A percentile compares a stretch with the other conserved stretches of the same genome.
Conservation (phyloP, 2,888 invertebrate genomes). For the Lasioglossum pauxillum region DNA sequence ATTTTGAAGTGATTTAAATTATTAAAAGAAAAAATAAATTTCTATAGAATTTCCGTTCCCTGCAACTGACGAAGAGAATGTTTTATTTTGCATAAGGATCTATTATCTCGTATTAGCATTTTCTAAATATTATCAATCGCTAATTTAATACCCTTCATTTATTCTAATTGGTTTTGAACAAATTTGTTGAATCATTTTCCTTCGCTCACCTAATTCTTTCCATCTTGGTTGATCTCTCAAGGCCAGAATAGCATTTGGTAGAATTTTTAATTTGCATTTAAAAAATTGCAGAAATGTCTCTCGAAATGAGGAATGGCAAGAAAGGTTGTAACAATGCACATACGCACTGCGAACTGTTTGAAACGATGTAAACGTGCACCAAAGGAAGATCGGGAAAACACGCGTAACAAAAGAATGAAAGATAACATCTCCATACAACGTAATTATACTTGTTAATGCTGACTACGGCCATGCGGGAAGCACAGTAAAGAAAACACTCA, state of each 20-base stretch:
- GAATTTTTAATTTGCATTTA: background rate
- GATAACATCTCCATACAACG: slow-evolving; percentile 26
- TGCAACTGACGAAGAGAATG: too few relatives aligned
- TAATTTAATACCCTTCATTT: background rate
- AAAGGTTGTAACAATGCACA: background rate
- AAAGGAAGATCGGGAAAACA: background rate
- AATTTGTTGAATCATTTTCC: background rate
- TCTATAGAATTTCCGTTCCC: too few relatives aligned
- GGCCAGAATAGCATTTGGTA: too few relatives aligned
- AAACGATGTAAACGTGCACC: background rate
- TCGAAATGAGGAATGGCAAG: background rate
- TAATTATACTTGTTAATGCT: slow-evolving; percentile 58
- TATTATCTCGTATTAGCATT: too few relatives aligned
- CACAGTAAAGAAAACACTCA: background rate
- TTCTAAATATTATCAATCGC: too few relatives aligned
- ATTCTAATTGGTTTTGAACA: background rate
- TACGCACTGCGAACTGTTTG: background rate
- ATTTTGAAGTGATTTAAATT: too few relatives aligned
- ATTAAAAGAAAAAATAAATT: too few relatives aligned
- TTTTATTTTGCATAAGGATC: too few relatives aligned
- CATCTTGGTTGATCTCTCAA: background rate
- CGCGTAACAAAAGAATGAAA: slow-evolving; percentile 17
- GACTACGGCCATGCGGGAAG: background rate
- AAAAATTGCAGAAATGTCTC: background rate
- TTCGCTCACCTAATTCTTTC: background rate